Percentiles rank a stretch among this genome's conserved stretches.
Evolutionary conservation across 2,113 vertebrate genomes (phyloP).

Genomic region (Dendropsophus ebraccatus): DNA sequence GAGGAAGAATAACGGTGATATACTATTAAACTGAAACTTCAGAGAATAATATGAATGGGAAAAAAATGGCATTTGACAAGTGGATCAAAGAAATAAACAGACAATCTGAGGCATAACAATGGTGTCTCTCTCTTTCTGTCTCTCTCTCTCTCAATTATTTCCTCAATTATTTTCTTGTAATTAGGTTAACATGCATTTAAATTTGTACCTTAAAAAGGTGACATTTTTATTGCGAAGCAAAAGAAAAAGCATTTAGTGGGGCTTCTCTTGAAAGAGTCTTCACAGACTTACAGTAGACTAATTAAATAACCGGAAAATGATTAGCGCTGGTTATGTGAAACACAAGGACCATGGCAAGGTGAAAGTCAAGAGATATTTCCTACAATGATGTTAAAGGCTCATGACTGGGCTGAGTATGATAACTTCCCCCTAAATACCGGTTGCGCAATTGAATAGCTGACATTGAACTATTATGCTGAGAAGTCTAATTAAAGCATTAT

Average conservation of each 20-base stretch:
- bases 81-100: slow-evolving; percentile 22
- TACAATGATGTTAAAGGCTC: slow-evolving; percentile 49
- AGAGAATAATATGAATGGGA: neutral
- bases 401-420: slow-evolving; percentile 40
- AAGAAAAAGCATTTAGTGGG: slow-evolving; percentile 23
- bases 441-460: slow-evolving; percentile 35
- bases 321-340: slow-evolving; percentile 51
- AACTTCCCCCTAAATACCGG: slow-evolving; percentile 36
- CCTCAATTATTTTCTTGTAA: slow-evolving; percentile 42
- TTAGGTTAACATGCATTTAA: slow-evolving; percentile 31
- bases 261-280: slow-evolving; percentile 43
- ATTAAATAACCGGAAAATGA: slow-evolving; percentile 56
- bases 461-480: slow-evolving; percentile 42
- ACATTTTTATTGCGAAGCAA: slow-evolving; percentile 19
- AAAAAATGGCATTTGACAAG: slow-evolving; percentile 8
- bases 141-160: slow-evolving; percentile 39
- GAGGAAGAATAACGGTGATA: slow-evolving; percentile 7
- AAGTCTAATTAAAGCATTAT: slow-evolving; percentile 25
- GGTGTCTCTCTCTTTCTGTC: neutral
- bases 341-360: slow-evolving; percentile 53
- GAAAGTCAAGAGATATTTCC: slow-evolving; percentile 47
- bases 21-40: slow-evolving; percentile 7
- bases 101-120: slow-evolving; percentile 21
- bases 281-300: slow-evolving; percentile 31
- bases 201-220: slow-evolving; percentile 28